A percentile compares a stretch with the other conserved stretches of the same genome.
These are phyloP conservation scores for Calameuta pallipes DNA, from an alignment of 2,888 invertebrate genomes.

Conservation along the genomic window DNA sequence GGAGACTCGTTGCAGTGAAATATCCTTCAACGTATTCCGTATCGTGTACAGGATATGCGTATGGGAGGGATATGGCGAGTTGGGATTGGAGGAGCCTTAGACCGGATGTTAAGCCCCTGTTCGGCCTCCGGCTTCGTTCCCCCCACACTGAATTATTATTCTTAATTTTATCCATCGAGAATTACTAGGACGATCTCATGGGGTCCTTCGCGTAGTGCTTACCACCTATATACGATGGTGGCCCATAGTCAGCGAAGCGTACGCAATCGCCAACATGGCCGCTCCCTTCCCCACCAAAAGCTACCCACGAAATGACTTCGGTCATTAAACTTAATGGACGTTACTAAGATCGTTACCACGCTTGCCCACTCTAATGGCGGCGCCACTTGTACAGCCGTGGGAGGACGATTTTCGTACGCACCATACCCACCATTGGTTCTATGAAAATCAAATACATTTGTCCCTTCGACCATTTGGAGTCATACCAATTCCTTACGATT, in stretches of 20 bases:
- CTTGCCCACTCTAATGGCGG: background rate
- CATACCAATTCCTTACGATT: background rate
- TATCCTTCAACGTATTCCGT: background rate
- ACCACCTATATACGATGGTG: background rate
- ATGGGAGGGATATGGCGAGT: constrained; percentile 4
- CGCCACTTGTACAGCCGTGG: background rate
- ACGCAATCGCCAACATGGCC: background rate
- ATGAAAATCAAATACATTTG: background rate
- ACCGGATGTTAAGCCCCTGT: constrained; percentile 13
- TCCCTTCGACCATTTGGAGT: background rate
- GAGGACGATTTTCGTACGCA: background rate
- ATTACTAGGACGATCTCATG: constrained; percentile 16
- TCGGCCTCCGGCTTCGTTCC: background rate
- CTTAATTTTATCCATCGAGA: constrained; percentile 15
- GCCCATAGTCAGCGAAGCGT: background rate
- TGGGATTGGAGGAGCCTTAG: constrained; percentile 24
- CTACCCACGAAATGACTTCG: constrained; percentile 9
- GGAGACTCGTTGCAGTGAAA: background rate
- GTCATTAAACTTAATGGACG: constrained; percentile 36
- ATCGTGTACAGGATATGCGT: background rate
- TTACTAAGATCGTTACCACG: background rate
- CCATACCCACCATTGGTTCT: background rate
- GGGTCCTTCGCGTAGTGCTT: background rate
- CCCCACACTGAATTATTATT: constrained; percentile 16
- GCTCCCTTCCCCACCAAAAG: background rate